A percentile compares a stretch with the other conserved stretches of the same genome.
phyloP scores from a whole-genome alignment of 2,888 invertebrate genomes.

The Iphiclides podalirius region DNA sequence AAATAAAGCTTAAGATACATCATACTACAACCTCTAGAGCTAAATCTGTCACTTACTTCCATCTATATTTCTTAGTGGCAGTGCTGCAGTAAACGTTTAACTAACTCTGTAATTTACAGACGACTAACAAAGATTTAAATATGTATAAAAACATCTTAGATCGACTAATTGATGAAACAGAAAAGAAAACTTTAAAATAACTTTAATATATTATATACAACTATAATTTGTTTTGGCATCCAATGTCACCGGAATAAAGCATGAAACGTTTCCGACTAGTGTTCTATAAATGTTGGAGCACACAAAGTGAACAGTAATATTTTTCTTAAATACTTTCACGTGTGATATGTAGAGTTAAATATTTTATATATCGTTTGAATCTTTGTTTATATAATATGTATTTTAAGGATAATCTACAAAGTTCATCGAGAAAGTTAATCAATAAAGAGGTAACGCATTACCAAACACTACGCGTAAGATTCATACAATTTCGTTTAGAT shows the following conservation, averaged over 20 bases:
- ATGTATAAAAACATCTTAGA: conserved; percentile 8
- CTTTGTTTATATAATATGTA: neutral
- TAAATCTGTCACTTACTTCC: conserved; percentile 40
- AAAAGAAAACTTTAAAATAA: neutral
- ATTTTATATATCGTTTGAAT: neutral
- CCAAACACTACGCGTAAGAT: neutral
- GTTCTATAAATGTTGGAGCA: neutral
- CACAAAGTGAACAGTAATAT: neutral
- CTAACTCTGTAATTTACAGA: conserved; percentile 11
- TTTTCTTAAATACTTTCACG: conserved; percentile 3
- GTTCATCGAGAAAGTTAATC: conserved; percentile 1
- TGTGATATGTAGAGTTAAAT: conserved; percentile 31
- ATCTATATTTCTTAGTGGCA: conserved; percentile 60
- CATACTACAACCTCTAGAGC: conserved; percentile 34
- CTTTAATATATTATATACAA: conserved; percentile 16
- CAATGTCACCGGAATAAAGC: conserved; percentile 59
- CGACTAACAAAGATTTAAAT: conserved; percentile 11
- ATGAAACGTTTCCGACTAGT: conserved; percentile 30
- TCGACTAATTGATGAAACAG: neutral
- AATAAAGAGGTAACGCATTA: too few species aligned
- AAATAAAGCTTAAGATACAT: conserved; percentile 14
- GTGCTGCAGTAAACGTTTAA: conserved; percentile 61
- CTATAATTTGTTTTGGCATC: conserved; percentile 52
- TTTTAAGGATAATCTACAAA: neutral
- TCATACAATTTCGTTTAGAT: neutral